Conservation (phyloP, 92 coral and sea anemone genomes). For the Siderastrea radians region DNA sequence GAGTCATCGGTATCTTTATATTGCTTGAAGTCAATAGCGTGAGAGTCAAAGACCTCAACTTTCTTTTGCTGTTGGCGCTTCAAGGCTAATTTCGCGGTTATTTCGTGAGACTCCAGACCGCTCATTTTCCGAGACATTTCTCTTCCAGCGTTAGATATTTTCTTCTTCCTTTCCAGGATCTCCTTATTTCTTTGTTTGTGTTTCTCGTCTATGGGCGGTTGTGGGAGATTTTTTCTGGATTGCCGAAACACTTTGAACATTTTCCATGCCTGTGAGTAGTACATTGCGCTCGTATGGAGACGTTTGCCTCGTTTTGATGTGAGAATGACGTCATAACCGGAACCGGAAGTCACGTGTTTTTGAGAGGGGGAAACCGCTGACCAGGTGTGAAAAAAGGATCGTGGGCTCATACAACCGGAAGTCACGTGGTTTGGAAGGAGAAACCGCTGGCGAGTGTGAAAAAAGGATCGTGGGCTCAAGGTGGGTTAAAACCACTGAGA, state of each 20-base stretch:
- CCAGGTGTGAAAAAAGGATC: too few species aligned
- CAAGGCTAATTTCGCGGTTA: constrained; percentile 39
- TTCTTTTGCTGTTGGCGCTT: constrained; percentile 39
- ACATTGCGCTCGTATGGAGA: too few species aligned
- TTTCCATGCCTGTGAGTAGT: background rate
- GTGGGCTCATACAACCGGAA: too few species aligned
- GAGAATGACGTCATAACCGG: too few species aligned
- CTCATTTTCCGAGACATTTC: background rate
- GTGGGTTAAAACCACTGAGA: too few species aligned
- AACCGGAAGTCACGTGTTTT: too few species aligned
- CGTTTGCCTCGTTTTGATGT: too few species aligned
- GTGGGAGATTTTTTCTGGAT: background rate
- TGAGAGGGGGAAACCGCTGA: too few species aligned
- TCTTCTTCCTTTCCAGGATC: constrained; percentile 8
- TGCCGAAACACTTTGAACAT: constrained; percentile 4
- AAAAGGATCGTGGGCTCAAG: too few species aligned
- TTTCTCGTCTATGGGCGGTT: constrained; percentile 18
- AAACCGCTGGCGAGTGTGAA: too few species aligned
- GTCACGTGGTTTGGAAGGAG: too few species aligned
- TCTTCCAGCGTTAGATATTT: constrained; percentile 8
- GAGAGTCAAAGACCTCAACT: constrained; percentile 78
- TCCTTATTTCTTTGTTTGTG: constrained; percentile 27
- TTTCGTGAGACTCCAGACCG: constrained; percentile 1
- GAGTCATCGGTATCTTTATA: background rate
- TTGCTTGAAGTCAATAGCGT: constrained; percentile 69